A percentile compares a stretch with the other conserved stretches of the same genome.
phyloP scores from a whole-genome alignment of 2,888 invertebrate genomes.

The Pseudococcus jackbeardsleyi region DNA sequence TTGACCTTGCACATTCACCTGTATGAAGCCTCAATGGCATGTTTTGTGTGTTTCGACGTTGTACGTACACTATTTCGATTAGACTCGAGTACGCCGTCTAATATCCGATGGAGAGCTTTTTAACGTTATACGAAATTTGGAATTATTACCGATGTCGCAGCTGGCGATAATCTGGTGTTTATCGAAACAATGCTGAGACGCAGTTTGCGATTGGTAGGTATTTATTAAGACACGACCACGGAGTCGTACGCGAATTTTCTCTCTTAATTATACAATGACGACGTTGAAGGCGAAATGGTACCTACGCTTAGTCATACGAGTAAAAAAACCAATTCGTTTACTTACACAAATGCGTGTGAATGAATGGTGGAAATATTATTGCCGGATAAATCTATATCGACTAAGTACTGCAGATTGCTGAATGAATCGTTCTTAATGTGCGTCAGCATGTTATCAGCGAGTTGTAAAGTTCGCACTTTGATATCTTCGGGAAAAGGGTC shows the following conservation, averaged over 20 bases:
- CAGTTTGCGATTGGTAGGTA: neutral
- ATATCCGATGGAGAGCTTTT: no score
- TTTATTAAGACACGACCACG: neutral
- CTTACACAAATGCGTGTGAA: slow-evolving; percentile 78
- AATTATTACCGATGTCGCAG: no score
- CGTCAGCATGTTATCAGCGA: slow-evolving; percentile 78
- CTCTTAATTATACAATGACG: neutral
- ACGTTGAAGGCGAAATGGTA: neutral
- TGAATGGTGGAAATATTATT: slow-evolving; percentile 78
- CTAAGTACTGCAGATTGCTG: slow-evolving; percentile 77
- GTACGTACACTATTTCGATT: slow-evolving; percentile 31
- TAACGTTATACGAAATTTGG: no score
- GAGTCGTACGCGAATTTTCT: neutral
- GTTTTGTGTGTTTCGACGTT: slow-evolving; percentile 51
- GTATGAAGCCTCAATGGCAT: slow-evolving; percentile 55
- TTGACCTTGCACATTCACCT: slow-evolving; percentile 63
- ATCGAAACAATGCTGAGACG: neutral
- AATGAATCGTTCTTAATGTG: slow-evolving; percentile 76
- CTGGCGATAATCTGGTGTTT: neutral
- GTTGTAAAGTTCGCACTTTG: slow-evolving; percentile 78
- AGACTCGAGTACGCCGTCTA: neutral
- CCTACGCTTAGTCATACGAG: neutral
- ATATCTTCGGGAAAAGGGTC: slow-evolving; percentile 78
- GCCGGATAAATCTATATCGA: slow-evolving; percentile 79
- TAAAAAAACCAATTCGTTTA: neutral